phyloP scores from a whole-genome alignment of 2,888 invertebrate genomes.

The Dendrolimus pini region DNA sequence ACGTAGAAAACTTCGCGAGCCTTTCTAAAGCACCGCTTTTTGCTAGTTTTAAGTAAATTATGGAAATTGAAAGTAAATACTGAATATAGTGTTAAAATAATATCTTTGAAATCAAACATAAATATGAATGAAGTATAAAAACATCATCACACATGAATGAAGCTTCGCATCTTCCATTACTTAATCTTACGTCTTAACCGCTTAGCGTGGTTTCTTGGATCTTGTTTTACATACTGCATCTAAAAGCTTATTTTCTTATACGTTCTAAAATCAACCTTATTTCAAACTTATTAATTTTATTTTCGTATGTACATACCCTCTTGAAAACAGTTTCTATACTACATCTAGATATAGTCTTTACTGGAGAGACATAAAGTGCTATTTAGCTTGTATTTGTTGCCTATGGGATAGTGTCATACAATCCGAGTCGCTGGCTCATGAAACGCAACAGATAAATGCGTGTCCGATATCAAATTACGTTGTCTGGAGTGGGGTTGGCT shows the following conservation, averaged over 20 bases:
- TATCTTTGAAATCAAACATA: background rate
- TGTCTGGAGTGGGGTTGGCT: slow-evolving; percentile 29
- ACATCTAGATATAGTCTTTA: slow-evolving; percentile 12
- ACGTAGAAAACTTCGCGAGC: too few species aligned
- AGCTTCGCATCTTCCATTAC: slow-evolving; percentile 7
- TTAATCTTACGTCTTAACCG: slow-evolving; percentile 24
- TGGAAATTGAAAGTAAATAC: too few species aligned
- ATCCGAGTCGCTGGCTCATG: slow-evolving; percentile 58
- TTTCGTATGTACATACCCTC: too few species aligned
- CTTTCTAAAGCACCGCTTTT: too few species aligned
- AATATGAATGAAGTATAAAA: slow-evolving; percentile 5
- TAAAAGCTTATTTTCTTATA: slow-evolving; percentile 18
- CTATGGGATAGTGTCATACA: slow-evolving; percentile 56
- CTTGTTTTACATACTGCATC: slow-evolving; percentile 52
- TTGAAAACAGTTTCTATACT: too few species aligned
- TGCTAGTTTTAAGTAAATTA: too few species aligned
- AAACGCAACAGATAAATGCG: slow-evolving; percentile 67
- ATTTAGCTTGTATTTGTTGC: slow-evolving; percentile 18
- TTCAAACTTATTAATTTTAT: too few species aligned
- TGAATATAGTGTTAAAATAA: too few species aligned
- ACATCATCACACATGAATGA: slow-evolving; percentile 9
- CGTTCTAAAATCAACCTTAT: slow-evolving; percentile 1
- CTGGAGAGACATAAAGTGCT: slow-evolving; percentile 14
- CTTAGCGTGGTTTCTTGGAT: slow-evolving; percentile 44
- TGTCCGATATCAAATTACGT: slow-evolving; percentile 60